These are phyloP conservation scores for Accipiter virgatus DNA, from an alignment of 2,113 vertebrate species.

Conservation along the genomic window DNA sequence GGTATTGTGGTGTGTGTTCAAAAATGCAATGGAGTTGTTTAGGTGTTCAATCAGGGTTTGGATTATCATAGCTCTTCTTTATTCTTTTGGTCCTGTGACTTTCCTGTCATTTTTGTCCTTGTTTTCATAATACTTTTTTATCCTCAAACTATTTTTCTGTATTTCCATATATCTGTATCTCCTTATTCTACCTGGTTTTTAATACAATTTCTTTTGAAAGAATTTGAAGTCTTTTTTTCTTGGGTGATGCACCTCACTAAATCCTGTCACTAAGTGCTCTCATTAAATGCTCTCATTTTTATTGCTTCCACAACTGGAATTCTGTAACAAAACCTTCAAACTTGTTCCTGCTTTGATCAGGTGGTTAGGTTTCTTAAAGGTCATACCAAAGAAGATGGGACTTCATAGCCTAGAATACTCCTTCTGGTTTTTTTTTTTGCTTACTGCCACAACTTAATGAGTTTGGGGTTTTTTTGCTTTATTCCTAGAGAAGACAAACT, in stretches of 20 bases:
- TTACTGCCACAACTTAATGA: neutral
- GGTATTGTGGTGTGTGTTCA: neutral
- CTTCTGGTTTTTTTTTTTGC: neutral
- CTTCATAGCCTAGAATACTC: neutral
- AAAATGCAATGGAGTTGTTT: neutral
- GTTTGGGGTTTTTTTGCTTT: neutral
- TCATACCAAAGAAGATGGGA: neutral
- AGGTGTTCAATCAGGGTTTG: neutral
- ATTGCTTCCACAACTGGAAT: neutral
- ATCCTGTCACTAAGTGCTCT: neutral
- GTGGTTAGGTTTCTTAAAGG: neutral
- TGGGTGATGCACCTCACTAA: neutral
- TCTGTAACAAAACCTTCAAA: neutral
- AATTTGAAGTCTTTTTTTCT: neutral
- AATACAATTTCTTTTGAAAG: neutral
- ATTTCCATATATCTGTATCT: too few relatives aligned
- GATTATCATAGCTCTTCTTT: too few relatives aligned
- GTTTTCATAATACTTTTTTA: too few relatives aligned
- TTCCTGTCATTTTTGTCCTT: too few relatives aligned
- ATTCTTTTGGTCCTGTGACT: too few relatives aligned
- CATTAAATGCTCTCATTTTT: neutral
- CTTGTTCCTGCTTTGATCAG: neutral
- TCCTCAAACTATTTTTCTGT: too few relatives aligned
- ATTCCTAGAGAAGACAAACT: neutral
- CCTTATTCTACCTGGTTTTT: too few relatives aligned